A percentile compares a stretch with the other conserved stretches of the same genome.
phyloP scores from a whole-genome alignment of 2,797 vertebrate genomes.

The Alca torda region DNA sequence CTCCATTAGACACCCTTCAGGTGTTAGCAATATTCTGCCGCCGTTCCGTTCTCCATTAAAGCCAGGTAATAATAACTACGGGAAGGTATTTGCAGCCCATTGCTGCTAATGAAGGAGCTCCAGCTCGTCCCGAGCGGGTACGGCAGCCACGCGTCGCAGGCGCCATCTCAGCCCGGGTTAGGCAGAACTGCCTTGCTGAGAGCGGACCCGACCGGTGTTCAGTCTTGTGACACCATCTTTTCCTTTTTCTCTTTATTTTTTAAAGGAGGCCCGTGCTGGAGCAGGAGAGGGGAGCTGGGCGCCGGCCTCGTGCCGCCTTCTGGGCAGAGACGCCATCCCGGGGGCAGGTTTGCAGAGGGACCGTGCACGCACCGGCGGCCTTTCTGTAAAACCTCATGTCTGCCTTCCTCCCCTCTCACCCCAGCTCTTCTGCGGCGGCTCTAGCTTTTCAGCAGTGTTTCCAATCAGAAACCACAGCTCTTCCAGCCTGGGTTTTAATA shows the following conservation, averaged over 20 bases:
- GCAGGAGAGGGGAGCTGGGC: background rate
- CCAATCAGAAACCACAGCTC: background rate
- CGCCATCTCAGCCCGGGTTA: slow-evolving; percentile 50
- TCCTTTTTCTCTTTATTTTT: background rate
- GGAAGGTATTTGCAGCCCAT: slow-evolving; percentile 72
- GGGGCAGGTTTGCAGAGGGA: background rate
- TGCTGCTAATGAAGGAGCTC: slow-evolving; percentile 76
- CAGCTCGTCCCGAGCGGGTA: slow-evolving; percentile 65
- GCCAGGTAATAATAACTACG: slow-evolving; percentile 64
- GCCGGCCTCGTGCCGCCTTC: background rate
- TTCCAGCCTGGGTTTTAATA: background rate
- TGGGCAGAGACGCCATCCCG: background rate
- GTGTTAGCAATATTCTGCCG: slow-evolving; percentile 71
- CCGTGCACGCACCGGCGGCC: accelerated
- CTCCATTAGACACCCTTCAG: slow-evolving; percentile 79
- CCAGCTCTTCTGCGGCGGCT: background rate
- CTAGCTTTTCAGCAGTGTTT: background rate
- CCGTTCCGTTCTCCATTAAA: slow-evolving; percentile 74
- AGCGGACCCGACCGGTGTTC: background rate
- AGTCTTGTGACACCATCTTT: slow-evolving; percentile 61
- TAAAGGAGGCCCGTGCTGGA: accelerated
- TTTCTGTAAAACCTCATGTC: accelerated
- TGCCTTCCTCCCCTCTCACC: background rate
- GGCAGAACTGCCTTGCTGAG: slow-evolving; percentile 63
- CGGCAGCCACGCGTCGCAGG: slow-evolving; percentile 36